Percentiles rank a stretch among this genome's conserved stretches.
Conservation (phyloP, 2,888 invertebrate species). For the Sphecodes monilicornis region DNA sequence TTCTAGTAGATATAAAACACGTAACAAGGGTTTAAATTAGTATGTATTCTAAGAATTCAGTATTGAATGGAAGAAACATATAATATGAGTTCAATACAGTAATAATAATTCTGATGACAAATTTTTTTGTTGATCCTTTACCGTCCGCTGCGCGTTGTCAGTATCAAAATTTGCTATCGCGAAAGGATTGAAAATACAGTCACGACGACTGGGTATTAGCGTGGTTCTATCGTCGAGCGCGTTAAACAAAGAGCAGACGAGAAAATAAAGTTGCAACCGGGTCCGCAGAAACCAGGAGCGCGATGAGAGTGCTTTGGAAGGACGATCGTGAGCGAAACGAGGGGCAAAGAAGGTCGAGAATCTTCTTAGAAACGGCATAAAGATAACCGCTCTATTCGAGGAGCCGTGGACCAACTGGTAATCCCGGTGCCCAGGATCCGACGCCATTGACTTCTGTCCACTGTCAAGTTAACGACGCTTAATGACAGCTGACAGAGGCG, state of each 20-base stretch:
- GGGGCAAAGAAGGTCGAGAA: conserved; percentile 46
- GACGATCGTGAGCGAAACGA: conserved; percentile 30
- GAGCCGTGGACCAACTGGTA: conserved; percentile 49
- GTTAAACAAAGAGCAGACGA: too few species aligned
- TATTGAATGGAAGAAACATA: too few species aligned
- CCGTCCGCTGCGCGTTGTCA: too few species aligned
- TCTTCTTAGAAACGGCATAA: conserved; percentile 71
- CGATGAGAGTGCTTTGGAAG: conserved; percentile 22
- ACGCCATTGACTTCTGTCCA: conserved; percentile 70
- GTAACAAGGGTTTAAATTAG: too few species aligned
- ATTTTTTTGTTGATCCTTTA: too few species aligned
- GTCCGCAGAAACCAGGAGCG: conserved; percentile 14
- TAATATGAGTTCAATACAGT: too few species aligned
- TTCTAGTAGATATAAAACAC: too few species aligned
- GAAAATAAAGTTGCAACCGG: conserved; percentile 14
- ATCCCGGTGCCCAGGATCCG: conserved; percentile 53
- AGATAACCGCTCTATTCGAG: conserved; percentile 73
- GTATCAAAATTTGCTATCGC: neutral
- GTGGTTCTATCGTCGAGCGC: neutral
- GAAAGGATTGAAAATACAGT: neutral
- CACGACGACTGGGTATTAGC: neutral
- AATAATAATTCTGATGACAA: too few species aligned
- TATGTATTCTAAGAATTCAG: too few species aligned
- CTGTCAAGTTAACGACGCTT: conserved; percentile 72
- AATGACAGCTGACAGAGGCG: conserved; percentile 72